These are phyloP conservation scores for Anoncus sp. DNA, from an alignment of 2,888 invertebrate species.

Conservation along the genomic window DNA sequence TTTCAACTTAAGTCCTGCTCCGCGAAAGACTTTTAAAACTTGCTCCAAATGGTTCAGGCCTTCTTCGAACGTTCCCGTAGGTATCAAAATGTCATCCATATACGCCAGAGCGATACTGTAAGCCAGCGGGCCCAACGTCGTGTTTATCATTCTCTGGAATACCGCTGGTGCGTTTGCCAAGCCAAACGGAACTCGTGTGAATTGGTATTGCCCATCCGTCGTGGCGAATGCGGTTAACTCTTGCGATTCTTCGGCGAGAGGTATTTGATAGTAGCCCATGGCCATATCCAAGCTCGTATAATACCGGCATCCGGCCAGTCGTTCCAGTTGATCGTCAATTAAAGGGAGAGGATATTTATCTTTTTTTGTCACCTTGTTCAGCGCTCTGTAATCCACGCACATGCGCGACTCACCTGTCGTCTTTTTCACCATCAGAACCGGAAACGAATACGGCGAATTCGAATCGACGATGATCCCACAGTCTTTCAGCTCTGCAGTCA, in stretches of 20 bases:
- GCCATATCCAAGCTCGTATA: constrained; percentile 24
- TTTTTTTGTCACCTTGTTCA: constrained; percentile 15
- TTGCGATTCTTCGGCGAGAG: constrained; percentile 28
- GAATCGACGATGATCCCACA: too few relatives aligned
- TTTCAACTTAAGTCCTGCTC: too few relatives aligned
- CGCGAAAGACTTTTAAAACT: too few relatives aligned
- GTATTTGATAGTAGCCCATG: constrained; percentile 20
- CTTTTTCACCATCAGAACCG: too few relatives aligned
- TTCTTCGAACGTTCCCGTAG: too few relatives aligned
- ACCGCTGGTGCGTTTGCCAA: constrained; percentile 31
- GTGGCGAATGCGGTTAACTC: constrained; percentile 23
- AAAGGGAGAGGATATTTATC: constrained; percentile 31
- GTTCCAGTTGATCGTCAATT: constrained; percentile 23
- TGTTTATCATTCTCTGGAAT: constrained; percentile 22
- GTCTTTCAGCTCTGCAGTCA: too few relatives aligned
- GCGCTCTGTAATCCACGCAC: not conserved
- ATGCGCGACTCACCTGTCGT: too few relatives aligned
- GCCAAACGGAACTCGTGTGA: constrained; percentile 33
- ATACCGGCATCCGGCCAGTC: constrained; percentile 15
- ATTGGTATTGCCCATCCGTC: constrained; percentile 34
- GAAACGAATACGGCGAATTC: too few relatives aligned
- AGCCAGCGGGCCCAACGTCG: constrained; percentile 8
- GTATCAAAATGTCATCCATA: too few relatives aligned
- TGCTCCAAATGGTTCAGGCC: too few relatives aligned
- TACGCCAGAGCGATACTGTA: constrained; percentile 22